These are phyloP conservation scores for Volucella inanis DNA, from an alignment of 2,888 invertebrate genomes.

Conservation along the genomic window DNA sequence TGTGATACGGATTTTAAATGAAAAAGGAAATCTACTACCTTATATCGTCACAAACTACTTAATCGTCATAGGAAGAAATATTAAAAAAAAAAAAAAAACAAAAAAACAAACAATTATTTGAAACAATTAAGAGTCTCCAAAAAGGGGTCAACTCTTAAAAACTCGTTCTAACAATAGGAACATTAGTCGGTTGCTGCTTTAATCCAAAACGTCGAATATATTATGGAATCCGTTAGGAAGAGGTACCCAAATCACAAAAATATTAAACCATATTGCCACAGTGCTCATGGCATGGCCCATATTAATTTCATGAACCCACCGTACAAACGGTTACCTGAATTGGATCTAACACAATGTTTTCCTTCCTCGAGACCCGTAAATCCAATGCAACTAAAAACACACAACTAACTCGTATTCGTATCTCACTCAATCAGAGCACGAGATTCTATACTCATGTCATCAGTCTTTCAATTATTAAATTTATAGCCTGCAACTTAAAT, in stretches of 20 bases:
- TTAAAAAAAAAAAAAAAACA: conserved; percentile 24
- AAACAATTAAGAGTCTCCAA: conserved; percentile 31
- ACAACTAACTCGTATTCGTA: not conserved
- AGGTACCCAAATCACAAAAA: conserved; percentile 31
- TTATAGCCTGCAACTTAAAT: conserved; percentile 27
- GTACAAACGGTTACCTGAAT: not conserved
- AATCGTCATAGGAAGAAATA: not conserved
- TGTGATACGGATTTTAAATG: too few relatives aligned
- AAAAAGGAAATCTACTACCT: too few relatives aligned
- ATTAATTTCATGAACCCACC: conserved; percentile 3
- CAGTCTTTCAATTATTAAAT: not conserved
- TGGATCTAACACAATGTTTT: not conserved
- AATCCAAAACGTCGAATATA: conserved; percentile 24
- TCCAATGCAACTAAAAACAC: conserved; percentile 35
- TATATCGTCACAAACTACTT: not conserved
- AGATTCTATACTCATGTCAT: conserved; percentile 11
- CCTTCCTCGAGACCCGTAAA: conserved; percentile 8
- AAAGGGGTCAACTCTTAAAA: conserved; percentile 54
- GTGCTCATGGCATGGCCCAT: conserved; percentile 46
- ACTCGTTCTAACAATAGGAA: conserved; percentile 46
- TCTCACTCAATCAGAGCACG: conserved; percentile 43
- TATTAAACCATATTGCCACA: conserved; percentile 25
- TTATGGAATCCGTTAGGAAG: conserved; percentile 48
- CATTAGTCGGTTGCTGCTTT: conserved; percentile 52
- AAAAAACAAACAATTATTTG: conserved; percentile 34